Conservation (phyloP, 1,140 invertebrate species). For the Zaprionus inermis region DNA sequence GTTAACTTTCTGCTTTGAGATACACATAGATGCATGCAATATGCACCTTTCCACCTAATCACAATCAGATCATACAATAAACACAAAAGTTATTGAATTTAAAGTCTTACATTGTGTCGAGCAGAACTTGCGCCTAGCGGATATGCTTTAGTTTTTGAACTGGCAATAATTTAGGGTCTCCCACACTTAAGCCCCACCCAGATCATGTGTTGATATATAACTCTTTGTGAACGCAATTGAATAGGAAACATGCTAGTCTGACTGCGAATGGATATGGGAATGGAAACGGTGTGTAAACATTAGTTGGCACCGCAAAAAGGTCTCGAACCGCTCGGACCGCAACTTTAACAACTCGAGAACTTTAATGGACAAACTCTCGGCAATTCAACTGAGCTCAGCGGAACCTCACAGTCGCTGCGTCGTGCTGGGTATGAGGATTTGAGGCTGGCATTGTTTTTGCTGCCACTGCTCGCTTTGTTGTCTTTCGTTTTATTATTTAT, state of each 20-base stretch:
- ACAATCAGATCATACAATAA: too few species aligned
- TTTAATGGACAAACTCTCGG: background rate
- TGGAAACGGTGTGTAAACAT: background rate
- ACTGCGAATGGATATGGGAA: background rate
- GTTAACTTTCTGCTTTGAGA: too few species aligned
- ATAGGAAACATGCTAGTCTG: background rate
- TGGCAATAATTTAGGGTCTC: too few species aligned
- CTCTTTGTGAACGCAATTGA: background rate
- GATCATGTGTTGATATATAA: background rate
- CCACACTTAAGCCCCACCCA: too few species aligned
- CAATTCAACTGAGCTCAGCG: conserved; percentile 10
- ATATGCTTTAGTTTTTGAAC: too few species aligned
- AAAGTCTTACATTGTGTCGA: too few species aligned
- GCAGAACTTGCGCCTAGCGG: too few species aligned
- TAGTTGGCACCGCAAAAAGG: conserved; percentile 14
- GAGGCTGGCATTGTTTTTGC: conserved; percentile 4
- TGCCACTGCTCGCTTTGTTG: conserved; percentile 17
- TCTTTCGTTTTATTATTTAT: conserved; percentile 58
- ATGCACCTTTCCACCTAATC: too few species aligned
- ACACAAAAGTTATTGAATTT: too few species aligned
- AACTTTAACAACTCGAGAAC: background rate
- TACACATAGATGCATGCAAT: too few species aligned
- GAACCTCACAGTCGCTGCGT: conserved; percentile 6
- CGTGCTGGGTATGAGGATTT: background rate
- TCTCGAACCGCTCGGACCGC: background rate